Base-by-base conservation (phyloP, 2,797 vertebrate genomes). In the Cossypha polioptera region DNA sequence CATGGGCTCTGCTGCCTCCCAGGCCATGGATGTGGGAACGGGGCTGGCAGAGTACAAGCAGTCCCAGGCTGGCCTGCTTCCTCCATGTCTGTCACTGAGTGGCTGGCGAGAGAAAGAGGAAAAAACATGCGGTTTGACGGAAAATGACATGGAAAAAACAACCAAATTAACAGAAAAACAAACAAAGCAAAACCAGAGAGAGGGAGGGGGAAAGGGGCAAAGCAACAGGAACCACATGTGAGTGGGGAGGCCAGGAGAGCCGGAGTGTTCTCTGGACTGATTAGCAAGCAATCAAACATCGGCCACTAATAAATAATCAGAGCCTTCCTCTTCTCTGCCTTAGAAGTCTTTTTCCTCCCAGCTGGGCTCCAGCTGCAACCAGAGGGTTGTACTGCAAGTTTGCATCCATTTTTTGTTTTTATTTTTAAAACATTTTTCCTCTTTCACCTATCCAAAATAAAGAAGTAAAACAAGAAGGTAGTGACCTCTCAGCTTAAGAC, bases 101-200 rank as follows among this genome's bases (percentile, higher is more conserved):
- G 90, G 96, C 97, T 98, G 98, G 97, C 94, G 84, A 96, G 89
- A 95, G 88, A 96, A 97, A 96, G 97, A 96, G 97, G 97, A 95
- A 98, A 95, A 98, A 97, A 97, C 96, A 98, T 98, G 98, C 94
- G 95, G 96, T 98, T 98, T 97, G 97, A 97, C 97, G 15, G 97
- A 97, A 97, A 97, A 97, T 94, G 71, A 97, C 98, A 98, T 97
- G 98, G 97, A 97, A 98, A 83, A 97, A 97, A 97, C 97, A 97
- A 98, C 96, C 93, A 96, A 97, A 97, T 98, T 97, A 97, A 95
- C 94, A 97, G 95, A 96, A 97, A 98, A 97, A 97, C 98, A 98
- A 98, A 98, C 97, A 98, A 96, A 96, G 59, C 92, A 92, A 53
- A 76, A 94, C 96, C 97, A 73, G 92, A 68, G 65, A 10, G 66